Conservation (phyloP, 2,797 vertebrate genomes). For the Muscicapa striata region DNA sequence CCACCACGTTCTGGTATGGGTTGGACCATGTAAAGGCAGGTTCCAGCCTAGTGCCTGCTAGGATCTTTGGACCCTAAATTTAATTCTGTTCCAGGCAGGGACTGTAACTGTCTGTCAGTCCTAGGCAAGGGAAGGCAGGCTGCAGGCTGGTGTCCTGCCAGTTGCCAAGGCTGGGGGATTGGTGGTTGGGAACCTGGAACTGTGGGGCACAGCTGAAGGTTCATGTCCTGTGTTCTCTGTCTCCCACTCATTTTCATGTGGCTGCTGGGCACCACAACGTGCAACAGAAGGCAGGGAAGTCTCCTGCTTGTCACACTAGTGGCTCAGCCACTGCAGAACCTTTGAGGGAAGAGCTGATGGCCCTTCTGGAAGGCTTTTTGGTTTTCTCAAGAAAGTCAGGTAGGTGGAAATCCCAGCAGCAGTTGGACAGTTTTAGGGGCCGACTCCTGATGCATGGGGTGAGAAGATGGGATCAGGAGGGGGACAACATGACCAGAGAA, state of each 20-base stretch:
- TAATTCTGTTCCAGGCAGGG: neutral
- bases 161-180: neutral
- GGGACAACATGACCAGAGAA: neutral
- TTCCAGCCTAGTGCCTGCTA: neutral
- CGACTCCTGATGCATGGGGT: accelerated
- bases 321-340: neutral
- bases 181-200: neutral
- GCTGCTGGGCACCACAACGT: accelerated
- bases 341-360: neutral
- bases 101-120: neutral
- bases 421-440: neutral
- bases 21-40: neutral
- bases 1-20: accelerated
- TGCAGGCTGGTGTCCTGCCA: neutral
- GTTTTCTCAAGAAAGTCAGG: neutral
- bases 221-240: neutral
- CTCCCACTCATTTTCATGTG: neutral
- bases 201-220: neutral
- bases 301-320: neutral
- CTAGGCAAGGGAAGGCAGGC: neutral
- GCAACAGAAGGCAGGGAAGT: neutral
- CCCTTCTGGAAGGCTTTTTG: neutral
- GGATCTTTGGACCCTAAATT: neutral
- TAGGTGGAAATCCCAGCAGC: neutral
- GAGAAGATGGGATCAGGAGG: neutral